A percentile compares a stretch with the other conserved stretches of the same genome.
These are phyloP conservation scores for Drosophila kikkawai DNA, from an alignment of 1,140 invertebrate genomes.

Conservation along the genomic window DNA sequence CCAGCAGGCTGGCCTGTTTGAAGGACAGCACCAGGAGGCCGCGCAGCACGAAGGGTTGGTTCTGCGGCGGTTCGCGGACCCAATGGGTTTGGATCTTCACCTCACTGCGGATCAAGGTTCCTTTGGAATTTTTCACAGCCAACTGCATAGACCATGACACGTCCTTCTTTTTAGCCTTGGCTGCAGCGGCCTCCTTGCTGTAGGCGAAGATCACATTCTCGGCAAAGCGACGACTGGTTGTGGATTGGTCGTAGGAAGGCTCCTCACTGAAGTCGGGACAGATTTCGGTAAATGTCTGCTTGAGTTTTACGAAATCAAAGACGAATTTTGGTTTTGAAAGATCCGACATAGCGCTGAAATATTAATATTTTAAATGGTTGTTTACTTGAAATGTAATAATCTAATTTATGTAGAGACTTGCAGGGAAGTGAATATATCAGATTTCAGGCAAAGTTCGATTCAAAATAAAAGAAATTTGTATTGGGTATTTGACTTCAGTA, in stretches of 20 bases:
- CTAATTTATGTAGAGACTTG: neutral
- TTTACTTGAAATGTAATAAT: neutral
- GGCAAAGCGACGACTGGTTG: slow-evolving; percentile 59
- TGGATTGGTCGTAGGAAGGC: slow-evolving; percentile 34
- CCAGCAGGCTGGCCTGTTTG: slow-evolving; percentile 68
- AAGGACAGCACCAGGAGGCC: slow-evolving; percentile 51
- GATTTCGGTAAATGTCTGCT: slow-evolving; percentile 45
- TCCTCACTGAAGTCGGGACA: slow-evolving; percentile 57
- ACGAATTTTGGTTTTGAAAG: slow-evolving; percentile 5
- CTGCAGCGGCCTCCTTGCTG: slow-evolving; percentile 55
- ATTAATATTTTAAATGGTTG: neutral
- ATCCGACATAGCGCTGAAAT: slow-evolving; percentile 9
- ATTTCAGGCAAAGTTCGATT: neutral
- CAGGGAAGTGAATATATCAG: neutral
- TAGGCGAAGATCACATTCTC: slow-evolving; percentile 56
- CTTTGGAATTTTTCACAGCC: slow-evolving; percentile 8
- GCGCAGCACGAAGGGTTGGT: slow-evolving; percentile 43
- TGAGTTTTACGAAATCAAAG: slow-evolving; percentile 56
- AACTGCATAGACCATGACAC: slow-evolving; percentile 37
- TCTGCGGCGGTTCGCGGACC: slow-evolving; percentile 14
- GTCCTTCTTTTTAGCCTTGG: slow-evolving; percentile 40
- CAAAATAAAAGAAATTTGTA: too few species aligned
- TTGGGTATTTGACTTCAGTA: neutral
- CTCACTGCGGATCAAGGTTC: neutral
- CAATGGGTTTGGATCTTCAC: slow-evolving; percentile 41